Base-by-base conservation (phyloP, 1,140 invertebrate species). In the Caenorhabditis remanei region DNA sequence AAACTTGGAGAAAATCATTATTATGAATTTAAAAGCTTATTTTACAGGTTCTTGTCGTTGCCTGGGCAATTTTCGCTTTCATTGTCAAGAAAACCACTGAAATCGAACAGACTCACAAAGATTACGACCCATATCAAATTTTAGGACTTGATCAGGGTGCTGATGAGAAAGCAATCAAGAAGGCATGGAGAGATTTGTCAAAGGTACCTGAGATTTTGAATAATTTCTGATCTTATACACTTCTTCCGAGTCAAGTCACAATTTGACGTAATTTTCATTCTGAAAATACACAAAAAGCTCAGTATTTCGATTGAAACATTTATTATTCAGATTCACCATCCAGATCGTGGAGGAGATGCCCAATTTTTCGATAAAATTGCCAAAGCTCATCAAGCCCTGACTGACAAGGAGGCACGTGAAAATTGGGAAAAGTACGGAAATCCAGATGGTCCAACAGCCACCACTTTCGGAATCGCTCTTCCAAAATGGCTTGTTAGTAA, bases 401-500 rank as follows among this genome's bases (percentile, higher is more conserved):
- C 98, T 56, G 97, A 99, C 94, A 97, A 99, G 91, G 97, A 98
- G 93, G 96, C 98, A 9, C 95, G 96, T 90, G 96, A 96, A 93
- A 99, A 99, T 94, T 99, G 97, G 96, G 96, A 99, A 93, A 96
- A 97, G 93, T 98, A 99, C 95, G 98, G 98, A 55, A 99, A 99
- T 94, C 98, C 98, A 16, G 98, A 99, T 95, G 98, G 98, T 7
- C 98, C 98, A 48, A 97, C 97, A 94, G 97, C 97, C 32, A 99
- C 97, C 95, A 97, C 96, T 90, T 99, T 99, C 95, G 98, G 98
- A 89, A 99, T 99, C 93, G 98, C 98, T 61, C 93, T 99, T 63
- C 98, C 98, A 24, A 99, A 98, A 84, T 99, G 98, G 98, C 99
- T 99, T 93, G 97, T 99, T n/a, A 97, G 99, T 92, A 98, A 98